Evolutionary conservation across 2,888 invertebrate species (phyloP).

Genomic region (Escarpia spicata): DNA sequence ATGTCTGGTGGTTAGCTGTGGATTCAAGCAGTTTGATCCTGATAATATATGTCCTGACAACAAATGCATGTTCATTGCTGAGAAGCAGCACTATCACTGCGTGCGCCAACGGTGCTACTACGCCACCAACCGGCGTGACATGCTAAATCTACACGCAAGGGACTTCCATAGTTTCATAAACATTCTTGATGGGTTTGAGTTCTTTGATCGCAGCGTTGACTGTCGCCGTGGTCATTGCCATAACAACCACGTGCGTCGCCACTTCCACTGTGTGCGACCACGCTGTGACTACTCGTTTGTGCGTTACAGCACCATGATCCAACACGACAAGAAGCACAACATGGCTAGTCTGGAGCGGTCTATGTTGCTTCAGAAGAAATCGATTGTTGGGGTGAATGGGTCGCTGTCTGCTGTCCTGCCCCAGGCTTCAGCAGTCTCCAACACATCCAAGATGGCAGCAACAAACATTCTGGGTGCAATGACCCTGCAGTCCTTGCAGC

Average conservation of each 20-base stretch:
- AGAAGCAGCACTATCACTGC: constrained; percentile 85
- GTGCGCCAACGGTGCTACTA: constrained; percentile 83
- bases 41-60: constrained; percentile 76
- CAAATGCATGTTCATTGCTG: constrained; percentile 74
- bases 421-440: background rate
- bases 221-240: constrained; percentile 76
- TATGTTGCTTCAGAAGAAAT: background rate
- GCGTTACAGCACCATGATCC: constrained; percentile 78
- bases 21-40: constrained; percentile 55
- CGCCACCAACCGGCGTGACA: constrained; percentile 78
- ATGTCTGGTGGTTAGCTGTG: constrained; percentile 42
- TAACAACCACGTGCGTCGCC: constrained; percentile 76
- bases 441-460: constrained; percentile 8
- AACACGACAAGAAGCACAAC: constrained; percentile 77
- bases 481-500: constrained; percentile 91
- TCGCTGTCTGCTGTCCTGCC: constrained; percentile 21
- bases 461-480: constrained; percentile 85
- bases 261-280: constrained; percentile 80
- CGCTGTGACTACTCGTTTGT: constrained; percentile 80
- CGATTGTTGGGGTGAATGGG: background rate
- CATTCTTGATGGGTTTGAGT: constrained; percentile 85
- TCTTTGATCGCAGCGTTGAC: constrained; percentile 80
- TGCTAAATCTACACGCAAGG: constrained; percentile 83
- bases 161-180: constrained; percentile 86
- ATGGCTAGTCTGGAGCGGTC: constrained; percentile 35